These are phyloP conservation scores for Achatina immaculata DNA, from an alignment of 1,140 invertebrate genomes.

Conservation along the genomic window DNA sequence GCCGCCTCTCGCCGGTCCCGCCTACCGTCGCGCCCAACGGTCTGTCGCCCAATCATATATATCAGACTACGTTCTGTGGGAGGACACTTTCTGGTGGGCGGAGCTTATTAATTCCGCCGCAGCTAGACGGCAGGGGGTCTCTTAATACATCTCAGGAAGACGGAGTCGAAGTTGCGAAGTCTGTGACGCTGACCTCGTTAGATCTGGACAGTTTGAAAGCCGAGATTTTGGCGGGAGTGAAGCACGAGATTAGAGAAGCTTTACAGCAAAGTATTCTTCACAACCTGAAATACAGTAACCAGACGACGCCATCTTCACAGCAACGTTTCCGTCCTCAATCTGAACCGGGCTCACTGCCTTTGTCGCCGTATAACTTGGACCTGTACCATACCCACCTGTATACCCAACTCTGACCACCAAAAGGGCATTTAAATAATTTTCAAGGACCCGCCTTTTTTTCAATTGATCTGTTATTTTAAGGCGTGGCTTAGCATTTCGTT, in stretches of 20 bases:
- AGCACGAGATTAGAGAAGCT: slow-evolving; percentile 63
- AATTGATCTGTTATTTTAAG: too few species aligned
- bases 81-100: slow-evolving; percentile 22
- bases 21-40: slow-evolving; percentile 4
- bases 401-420: slow-evolving; percentile 68
- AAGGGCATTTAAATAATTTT: too few species aligned
- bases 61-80: slow-evolving; percentile 21
- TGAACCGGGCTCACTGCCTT: background rate
- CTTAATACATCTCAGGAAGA: slow-evolving; percentile 18
- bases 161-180: background rate
- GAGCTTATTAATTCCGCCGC: background rate
- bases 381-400: slow-evolving; percentile 72
- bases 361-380: slow-evolving; percentile 49
- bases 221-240: slow-evolving; percentile 66
- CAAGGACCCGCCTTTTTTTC: too few species aligned
- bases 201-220: slow-evolving; percentile 68
- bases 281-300: background rate
- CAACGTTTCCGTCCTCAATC: background rate
- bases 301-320: background rate
- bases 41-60: slow-evolving; percentile 3
- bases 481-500: too few species aligned
- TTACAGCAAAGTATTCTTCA: slow-evolving; percentile 40
- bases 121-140: slow-evolving; percentile 17
- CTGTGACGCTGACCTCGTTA: slow-evolving; percentile 38
- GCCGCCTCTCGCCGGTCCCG: slow-evolving; percentile 32